These are phyloP conservation scores for Scaptodrosophila latifasciaeformis DNA, from an alignment of 2,888 invertebrate species.

Conservation along the genomic window DNA sequence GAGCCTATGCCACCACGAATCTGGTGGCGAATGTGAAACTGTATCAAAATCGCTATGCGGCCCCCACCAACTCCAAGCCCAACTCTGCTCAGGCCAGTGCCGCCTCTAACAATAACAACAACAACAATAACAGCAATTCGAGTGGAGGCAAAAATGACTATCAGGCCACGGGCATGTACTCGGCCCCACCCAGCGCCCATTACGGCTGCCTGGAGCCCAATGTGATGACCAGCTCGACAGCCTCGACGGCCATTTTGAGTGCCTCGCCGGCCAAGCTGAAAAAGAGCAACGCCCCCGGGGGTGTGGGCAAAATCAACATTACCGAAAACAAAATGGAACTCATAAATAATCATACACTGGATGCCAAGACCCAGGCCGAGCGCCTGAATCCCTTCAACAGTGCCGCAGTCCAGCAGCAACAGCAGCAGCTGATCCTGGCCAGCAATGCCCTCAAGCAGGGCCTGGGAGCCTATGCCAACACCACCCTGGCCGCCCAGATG, in stretches of 20 bases:
- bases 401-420: conserved; percentile 43
- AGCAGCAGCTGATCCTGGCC: conserved; percentile 70
- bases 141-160: conserved; percentile 56
- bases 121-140: conserved; percentile 49
- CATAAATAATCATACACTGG: conserved; percentile 63
- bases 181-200: conserved; percentile 75
- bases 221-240: conserved; percentile 71
- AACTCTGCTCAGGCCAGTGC: conserved; percentile 22
- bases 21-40: conserved; percentile 74
- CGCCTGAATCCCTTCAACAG: conserved; percentile 57
- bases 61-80: conserved; percentile 29
- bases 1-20: conserved; percentile 75
- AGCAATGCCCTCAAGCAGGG: conserved; percentile 72
- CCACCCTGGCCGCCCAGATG: conserved; percentile 68
- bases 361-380: conserved; percentile 34
- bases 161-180: conserved; percentile 72
- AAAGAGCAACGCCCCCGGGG: conserved; percentile 28
- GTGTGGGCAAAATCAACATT: conserved; percentile 71
- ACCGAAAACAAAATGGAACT: conserved; percentile 74
- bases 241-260: conserved; percentile 62
- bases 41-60: conserved; percentile 73
- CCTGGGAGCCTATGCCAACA: conserved; percentile 70
- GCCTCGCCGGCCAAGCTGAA: conserved; percentile 65
- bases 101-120: conserved; percentile 27
- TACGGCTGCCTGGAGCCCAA: conserved; percentile 65